Base-by-base conservation (phyloP, 1,140 invertebrate genomes). In the Solen grandis region DNA sequence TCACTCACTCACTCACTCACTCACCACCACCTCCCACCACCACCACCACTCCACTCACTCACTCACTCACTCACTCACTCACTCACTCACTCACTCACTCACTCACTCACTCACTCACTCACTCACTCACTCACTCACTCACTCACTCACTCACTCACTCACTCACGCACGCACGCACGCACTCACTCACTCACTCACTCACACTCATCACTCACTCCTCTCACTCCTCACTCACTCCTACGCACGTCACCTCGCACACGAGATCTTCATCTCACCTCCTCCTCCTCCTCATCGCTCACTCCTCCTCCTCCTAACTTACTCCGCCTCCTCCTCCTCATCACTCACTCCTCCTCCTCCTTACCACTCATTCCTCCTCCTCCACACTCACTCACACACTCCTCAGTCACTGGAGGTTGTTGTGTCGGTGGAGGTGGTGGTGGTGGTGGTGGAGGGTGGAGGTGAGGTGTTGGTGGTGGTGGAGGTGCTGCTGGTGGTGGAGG, bases 41-140 rank as follows among this genome's bases (percentile, higher is more conserved):
- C n/a, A n/a, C n/a, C n/a, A n/a, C n/a, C n/a, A n/a, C n/a, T n/a
- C n/a, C n/a, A n/a, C n/a, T 0, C 60, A 55, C 60, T 25, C 60
- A 75, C 52, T 25, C 50, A 65, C 52, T 16, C 60, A 65, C 50
- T 31, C 60, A 63, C 60, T 27, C 69, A 65, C 59, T 38, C 69
- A 66, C 60, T 27, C 57, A 80, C 69, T 35, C 68, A 73, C 57
- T 25, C 68, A 73, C 38, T n/a, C 75, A 78, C 63, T 16, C 75
- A 78, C 63, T n/a, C 75, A 78, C 50, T 27, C 75, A 78, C 62
- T n/a, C 74, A 77, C 62, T 13, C 74, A 77, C 62, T n/a, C 75
- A 78, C 63, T 5, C 75, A 69, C 63, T 5, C 75, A 69, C 63
- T 5, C 75, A 69, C 63, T n/a, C 75, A 69, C 46, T 8, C 35